Base-by-base conservation (phyloP, 1,140 invertebrate genomes). In the Penaeus japonicus region DNA sequence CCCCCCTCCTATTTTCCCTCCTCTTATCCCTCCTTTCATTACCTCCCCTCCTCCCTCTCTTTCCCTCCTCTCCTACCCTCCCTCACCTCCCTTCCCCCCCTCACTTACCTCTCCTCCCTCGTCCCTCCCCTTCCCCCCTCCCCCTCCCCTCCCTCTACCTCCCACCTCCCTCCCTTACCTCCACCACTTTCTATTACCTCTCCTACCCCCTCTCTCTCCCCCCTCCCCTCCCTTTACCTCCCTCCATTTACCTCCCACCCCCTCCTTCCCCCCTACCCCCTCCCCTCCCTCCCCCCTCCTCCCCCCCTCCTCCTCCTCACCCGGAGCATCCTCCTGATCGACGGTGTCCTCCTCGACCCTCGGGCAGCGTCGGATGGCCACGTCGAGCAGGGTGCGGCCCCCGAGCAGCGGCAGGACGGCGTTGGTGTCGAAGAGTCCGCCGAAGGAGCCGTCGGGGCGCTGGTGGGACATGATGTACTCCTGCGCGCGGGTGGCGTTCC, bases 401-500 rank as follows among this genome's bases (percentile, higher is more conserved):
- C 80, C 87, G 10, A 91, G 94, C 2, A 97, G 92, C 0, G 96
- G 96, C 10, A 97, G 93, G 4, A 97, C 94, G 7, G 96, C 95
- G 2, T 96, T 95, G 0, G 96, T 97, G 10, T 94, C 93, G 0
- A 95, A 94, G 7, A 96, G 94, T 87, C 95, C 95, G 24, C 94
- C 95, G 93, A 96, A 97, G 0, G 96, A 96, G 10, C 96, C 96
- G 91, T 96, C 96, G 1, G 94, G 92, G 32, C 94, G 93, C 92
- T 97, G 96, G 24, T 95, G 94, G 84, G 94, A 94, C n/a, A 95
- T 93, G 12, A 97, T 93, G 94, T 95, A 97, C 22, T 94, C 92
- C 7, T 95, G 93, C 1, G 96, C 96, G 0, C 95, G 95, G 0
- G 96, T 95, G 70, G 95, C 94, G 91, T 96, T 97, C 96, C 96